Evolutionary conservation across 2,797 vertebrate species (phyloP).

Genomic region (Pseudochromis fuscus): DNA sequence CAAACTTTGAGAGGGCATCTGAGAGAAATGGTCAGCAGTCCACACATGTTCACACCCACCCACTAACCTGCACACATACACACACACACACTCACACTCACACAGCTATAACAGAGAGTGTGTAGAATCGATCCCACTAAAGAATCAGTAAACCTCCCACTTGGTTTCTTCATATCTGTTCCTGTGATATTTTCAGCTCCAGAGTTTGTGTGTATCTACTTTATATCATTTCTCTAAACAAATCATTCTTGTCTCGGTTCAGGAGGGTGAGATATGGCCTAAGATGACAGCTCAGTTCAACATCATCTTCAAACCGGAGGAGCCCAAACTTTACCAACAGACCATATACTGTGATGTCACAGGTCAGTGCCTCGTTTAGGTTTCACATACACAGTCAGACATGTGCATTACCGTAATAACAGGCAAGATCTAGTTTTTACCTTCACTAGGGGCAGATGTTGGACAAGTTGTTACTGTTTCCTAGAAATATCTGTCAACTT

Average conservation of each 20-base stretch:
- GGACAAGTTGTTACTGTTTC: too few species aligned
- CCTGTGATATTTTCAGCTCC: background rate
- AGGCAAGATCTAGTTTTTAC: background rate
- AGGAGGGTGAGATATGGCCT: constrained; percentile 91
- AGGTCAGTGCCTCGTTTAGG: constrained; percentile 77
- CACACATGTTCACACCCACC: background rate
- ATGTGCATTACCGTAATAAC: background rate
- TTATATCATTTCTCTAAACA: constrained; percentile 1
- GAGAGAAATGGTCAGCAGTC: constrained; percentile 33
- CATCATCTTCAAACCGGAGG: constrained; percentile 87
- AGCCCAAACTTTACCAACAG: constrained; percentile 86
- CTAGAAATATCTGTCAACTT: background rate
- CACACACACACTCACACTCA: too few species aligned
- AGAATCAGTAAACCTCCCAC: background rate
- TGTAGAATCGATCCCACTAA: background rate
- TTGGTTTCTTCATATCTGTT: background rate
- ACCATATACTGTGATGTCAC: constrained; percentile 89
- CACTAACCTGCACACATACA: background rate
- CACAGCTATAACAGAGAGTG: background rate
- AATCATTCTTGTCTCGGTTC: constrained; percentile 29
- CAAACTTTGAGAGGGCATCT: constrained; percentile 46
- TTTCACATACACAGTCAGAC: background rate
- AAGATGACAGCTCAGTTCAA: constrained; percentile 83
- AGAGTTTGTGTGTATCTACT: background rate
- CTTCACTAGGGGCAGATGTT: too few species aligned